Base-by-base conservation (phyloP, 2,797 vertebrate genomes). In the Parauchenoglanis ngamensis region DNA sequence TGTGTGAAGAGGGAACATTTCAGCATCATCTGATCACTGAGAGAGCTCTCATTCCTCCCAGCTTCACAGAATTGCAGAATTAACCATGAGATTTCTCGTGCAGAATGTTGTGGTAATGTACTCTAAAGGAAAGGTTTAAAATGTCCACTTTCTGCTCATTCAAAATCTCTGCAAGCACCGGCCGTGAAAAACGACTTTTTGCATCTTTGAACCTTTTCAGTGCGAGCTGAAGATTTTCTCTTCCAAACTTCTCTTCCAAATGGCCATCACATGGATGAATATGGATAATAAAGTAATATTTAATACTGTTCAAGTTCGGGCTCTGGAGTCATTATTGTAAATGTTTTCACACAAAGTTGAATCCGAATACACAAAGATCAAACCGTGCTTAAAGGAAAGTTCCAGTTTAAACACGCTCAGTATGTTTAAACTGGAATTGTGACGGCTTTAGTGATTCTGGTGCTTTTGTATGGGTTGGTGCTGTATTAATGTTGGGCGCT, bases 251-350 rank as follows among this genome's bases (percentile, higher is more conserved):
- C 31, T 2, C 0, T 57, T 23, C 57, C 8, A 63, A 46, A 46
- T 46, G 59, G 61, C 31, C 2, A 21, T 79, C 11, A 7, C 17
- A 7, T 57, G 35, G 31, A 44, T 59, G 11, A 59, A 13, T 80
- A 61, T 19, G 57, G 7, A 46, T 44, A 81, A 81, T 81, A 63
- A 81, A 81, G 54, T 23, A 35, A 15, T 81, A 81, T 63, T 81
- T 81, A 63, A 63, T 81, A 46, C 11, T 13, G 28, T 35, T 23
- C 54, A 52, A 72, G 35, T 25, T 73, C 12, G 40, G 40, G 3
- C 12, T 21, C 35, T 25, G 4, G 40, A 44, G 70, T 46, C 21
- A 44, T 54, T 76, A n/a, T 10, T 56, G 21, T 15, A 11, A 7
- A 4, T 25, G 6, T 61, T 80, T 61, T 44, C n/a, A 54, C 46